Percentiles rank a stretch among this genome's conserved stretches.
These are phyloP conservation scores for Rhingia rostrata DNA, from an alignment of 2,888 invertebrate genomes.

Conservation along the genomic window DNA sequence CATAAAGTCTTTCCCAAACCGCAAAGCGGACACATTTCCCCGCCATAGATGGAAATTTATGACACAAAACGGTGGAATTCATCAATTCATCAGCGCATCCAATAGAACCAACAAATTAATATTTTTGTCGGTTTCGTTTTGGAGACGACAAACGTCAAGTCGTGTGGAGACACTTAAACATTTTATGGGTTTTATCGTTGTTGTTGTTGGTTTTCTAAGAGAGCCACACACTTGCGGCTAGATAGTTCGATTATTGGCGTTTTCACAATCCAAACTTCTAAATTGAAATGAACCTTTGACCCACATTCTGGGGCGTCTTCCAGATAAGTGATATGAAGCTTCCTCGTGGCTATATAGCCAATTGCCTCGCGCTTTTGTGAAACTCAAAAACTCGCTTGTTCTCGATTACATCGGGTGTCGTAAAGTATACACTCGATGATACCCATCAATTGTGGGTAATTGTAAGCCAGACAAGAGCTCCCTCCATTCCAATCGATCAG, in stretches of 20 bases:
- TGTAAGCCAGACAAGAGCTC: background rate
- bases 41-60: conserved; percentile 17
- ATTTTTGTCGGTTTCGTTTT: background rate
- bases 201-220: background rate
- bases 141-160: conserved; percentile 1
- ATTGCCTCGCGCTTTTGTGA: conserved; percentile 1
- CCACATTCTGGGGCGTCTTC: background rate
- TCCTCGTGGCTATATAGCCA: background rate
- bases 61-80: conserved; percentile 17
- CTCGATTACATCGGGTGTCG: conserved; percentile 1
- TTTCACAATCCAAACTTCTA: background rate
- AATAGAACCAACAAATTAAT: conserved; percentile 30
- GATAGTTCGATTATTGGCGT: background rate
- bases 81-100: conserved; percentile 22
- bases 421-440: conserved; percentile 13
- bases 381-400: background rate
- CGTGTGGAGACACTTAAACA: background rate
- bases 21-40: conserved; percentile 12
- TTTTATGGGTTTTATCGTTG: background rate
- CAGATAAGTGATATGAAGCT: background rate
- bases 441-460: conserved; percentile 42
- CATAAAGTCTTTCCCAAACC: conserved; percentile 13
- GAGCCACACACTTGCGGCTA: background rate
- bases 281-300: conserved; percentile 15
- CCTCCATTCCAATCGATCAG: conserved; percentile 20